Conservation (phyloP, 2,888 invertebrate species). For the Athripsodes cinereus region DNA sequence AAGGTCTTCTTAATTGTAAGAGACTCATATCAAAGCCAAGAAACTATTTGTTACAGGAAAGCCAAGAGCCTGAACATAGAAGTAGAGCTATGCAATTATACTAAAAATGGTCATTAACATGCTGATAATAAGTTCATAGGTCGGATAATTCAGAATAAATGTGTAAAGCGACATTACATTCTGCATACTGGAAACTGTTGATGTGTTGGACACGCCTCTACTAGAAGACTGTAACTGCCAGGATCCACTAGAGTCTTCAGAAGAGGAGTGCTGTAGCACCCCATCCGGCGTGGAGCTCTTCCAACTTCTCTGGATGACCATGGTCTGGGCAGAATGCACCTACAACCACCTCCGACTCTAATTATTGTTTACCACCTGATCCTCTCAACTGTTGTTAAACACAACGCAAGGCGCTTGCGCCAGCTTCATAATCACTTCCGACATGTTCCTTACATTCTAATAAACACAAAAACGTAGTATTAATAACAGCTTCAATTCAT, state of each 20-base stretch:
- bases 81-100: no score
- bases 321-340: constrained; percentile 9
- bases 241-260: constrained; percentile 33
- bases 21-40: no score
- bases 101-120: neutral
- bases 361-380: constrained; percentile 20
- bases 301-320: constrained; percentile 24
- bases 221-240: constrained; percentile 38
- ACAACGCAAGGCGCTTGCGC: constrained; percentile 13
- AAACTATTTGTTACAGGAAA: no score
- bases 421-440: neutral
- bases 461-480: neutral
- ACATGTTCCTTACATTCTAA: constrained; percentile 5
- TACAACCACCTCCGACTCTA: neutral
- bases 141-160: neutral
- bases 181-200: constrained; percentile 19
- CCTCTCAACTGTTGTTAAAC: neutral
- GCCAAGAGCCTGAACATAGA: no score
- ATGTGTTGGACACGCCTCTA: constrained; percentile 16
- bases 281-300: constrained; percentile 21
- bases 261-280: constrained; percentile 22
- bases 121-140: neutral
- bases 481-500: constrained; percentile 9
- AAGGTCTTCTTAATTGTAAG: no score
- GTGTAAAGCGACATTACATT: constrained; percentile 8